Evolutionary conservation across 2,113 vertebrate species (phyloP).

Genomic region (Odocoileus virginianus): DNA sequence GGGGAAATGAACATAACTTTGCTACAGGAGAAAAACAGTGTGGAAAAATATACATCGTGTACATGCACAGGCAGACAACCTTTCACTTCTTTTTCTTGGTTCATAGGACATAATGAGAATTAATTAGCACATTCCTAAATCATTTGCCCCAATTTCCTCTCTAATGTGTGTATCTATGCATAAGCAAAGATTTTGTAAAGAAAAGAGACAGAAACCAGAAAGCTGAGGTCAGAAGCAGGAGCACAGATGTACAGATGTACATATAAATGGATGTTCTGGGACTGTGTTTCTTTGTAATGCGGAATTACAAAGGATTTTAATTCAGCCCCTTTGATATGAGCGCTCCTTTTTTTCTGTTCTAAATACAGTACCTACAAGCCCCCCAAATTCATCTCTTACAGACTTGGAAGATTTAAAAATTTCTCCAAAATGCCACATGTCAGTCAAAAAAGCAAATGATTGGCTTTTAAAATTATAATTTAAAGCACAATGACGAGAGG

Average conservation of each 20-base stretch:
- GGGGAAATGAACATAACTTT: constrained; percentile 52
- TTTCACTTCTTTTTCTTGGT: constrained; percentile 25
- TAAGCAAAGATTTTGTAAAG: constrained; percentile 64
- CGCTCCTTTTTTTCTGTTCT: constrained; percentile 65
- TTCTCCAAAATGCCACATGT: constrained; percentile 83
- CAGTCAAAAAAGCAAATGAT: constrained; percentile 85
- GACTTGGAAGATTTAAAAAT: constrained; percentile 77
- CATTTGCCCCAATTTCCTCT: constrained; percentile 68
- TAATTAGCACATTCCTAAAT: constrained; percentile 73
- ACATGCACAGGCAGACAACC: not conserved
- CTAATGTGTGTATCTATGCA: constrained; percentile 61
- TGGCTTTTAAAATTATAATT: constrained; percentile 79
- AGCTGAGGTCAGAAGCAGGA: constrained; percentile 63
- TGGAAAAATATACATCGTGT: not conserved
- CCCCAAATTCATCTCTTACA: constrained; percentile 78
- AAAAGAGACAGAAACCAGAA: constrained; percentile 59
- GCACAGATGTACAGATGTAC: constrained; percentile 38
- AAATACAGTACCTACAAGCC: constrained; percentile 69
- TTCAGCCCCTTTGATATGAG: constrained; percentile 68
- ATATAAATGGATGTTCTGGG: constrained; percentile 32
- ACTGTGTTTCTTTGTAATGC: constrained; percentile 53
- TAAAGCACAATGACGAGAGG: constrained; percentile 66
- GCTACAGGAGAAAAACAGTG: constrained; percentile 13
- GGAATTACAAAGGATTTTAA: constrained; percentile 73
- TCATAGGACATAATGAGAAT: constrained; percentile 68